A percentile compares a stretch with the other conserved stretches of the same genome.
These are phyloP conservation scores for Drosophila subsilvestris DNA, from an alignment of 2,888 invertebrate species.

Conservation along the genomic window DNA sequence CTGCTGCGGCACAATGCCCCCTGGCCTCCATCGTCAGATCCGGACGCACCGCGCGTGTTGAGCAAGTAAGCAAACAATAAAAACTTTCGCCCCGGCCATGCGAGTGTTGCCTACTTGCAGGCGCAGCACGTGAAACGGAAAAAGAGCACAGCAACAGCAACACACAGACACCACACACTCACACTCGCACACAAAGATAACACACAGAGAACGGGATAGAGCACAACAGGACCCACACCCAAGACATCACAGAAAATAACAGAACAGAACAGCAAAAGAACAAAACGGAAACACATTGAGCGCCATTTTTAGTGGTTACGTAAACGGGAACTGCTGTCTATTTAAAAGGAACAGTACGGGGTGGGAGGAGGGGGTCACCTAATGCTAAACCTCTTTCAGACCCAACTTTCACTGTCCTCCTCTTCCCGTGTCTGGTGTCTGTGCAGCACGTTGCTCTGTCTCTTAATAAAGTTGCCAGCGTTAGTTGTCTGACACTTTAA, in stretches of 20 bases:
- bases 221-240: slow-evolving; percentile 26
- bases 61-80: slow-evolving; percentile 79
- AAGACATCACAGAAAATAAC: neutral
- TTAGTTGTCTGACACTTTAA: slow-evolving; percentile 58
- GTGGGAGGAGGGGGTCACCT: slow-evolving; percentile 32
- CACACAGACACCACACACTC: neutral
- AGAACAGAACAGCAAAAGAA: slow-evolving; percentile 26
- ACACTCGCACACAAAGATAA: neutral
- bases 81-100: slow-evolving; percentile 47
- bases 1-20: slow-evolving; percentile 13
- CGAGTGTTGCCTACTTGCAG: slow-evolving; percentile 29
- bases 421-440: slow-evolving; percentile 20
- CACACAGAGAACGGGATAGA: slow-evolving; percentile 19
- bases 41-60: slow-evolving; percentile 58
- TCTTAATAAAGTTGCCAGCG: slow-evolving; percentile 69
- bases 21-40: slow-evolving; percentile 24
- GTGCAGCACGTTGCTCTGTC: slow-evolving; percentile 11
- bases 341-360: slow-evolving; percentile 16
- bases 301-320: slow-evolving; percentile 67
- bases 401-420: neutral
- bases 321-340: slow-evolving; percentile 62
- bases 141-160: neutral
- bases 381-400: neutral
- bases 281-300: slow-evolving; percentile 40
- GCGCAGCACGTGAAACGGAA: slow-evolving; percentile 40